phyloP scores from a whole-genome alignment of 2,113 vertebrate species.

The Misgurnus anguillicaudatus region DNA sequence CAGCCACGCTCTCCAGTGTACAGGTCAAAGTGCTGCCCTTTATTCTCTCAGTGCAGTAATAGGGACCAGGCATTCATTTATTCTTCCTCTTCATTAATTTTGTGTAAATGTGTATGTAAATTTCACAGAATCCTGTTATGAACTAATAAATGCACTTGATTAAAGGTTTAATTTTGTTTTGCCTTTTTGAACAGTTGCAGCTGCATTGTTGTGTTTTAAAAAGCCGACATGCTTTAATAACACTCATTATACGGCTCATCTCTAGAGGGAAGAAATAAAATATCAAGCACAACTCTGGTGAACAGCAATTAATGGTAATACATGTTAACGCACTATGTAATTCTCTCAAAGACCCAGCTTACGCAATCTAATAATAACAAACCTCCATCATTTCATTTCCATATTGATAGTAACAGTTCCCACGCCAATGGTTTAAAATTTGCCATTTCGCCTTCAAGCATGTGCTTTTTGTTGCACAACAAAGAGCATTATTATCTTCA shows the following conservation, averaged over 20 bases:
- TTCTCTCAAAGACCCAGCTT: conserved; percentile 8
- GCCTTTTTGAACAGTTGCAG: background rate
- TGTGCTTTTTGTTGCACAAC: background rate
- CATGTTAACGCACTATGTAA: conserved; percentile 16
- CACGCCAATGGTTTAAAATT: background rate
- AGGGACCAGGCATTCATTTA: background rate
- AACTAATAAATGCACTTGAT: conserved; percentile 68
- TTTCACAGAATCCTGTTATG: conserved; percentile 53
- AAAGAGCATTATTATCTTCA: background rate
- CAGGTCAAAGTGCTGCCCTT: background rate
- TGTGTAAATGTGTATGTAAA: conserved; percentile 64
- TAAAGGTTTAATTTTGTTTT: conserved; percentile 55
- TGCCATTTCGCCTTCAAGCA: background rate
- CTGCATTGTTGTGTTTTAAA: background rate
- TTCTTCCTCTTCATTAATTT: conserved; percentile 41
- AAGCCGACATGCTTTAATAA: background rate
- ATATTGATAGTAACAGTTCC: background rate
- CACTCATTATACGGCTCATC: conserved; percentile 1
- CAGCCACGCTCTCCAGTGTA: background rate
- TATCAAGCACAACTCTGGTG: background rate
- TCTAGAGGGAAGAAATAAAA: background rate
- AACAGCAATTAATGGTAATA: conserved; percentile 18
- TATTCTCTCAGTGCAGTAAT: background rate
- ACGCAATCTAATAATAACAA: background rate
- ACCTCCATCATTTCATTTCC: background rate